A percentile compares a stretch with the other conserved stretches of the same genome.
Evolutionary conservation across 2,888 invertebrate genomes (phyloP).

Genomic region (Acleris laterana): DNA sequence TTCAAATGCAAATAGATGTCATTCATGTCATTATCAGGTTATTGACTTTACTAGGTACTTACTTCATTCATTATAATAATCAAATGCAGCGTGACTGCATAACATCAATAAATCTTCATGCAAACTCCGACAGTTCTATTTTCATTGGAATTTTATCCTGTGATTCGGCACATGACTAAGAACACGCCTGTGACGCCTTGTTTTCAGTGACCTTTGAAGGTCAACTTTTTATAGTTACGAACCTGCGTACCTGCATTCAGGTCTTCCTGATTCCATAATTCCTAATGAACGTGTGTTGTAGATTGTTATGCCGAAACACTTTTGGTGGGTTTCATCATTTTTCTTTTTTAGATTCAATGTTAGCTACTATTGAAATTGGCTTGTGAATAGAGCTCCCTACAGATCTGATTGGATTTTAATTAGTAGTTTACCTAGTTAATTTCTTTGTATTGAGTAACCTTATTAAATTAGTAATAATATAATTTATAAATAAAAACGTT

Average conservation of each 20-base stretch:
- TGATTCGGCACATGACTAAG: slow-evolving; percentile 32
- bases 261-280: too few species aligned
- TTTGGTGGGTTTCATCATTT: neutral
- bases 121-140: slow-evolving; percentile 10
- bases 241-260: too few species aligned
- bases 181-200: slow-evolving; percentile 40
- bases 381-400: too few species aligned
- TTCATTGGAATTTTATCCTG: slow-evolving; percentile 36
- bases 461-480: too few species aligned
- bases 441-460: too few species aligned
- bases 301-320: neutral
- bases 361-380: too few species aligned
- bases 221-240: slow-evolving; percentile 50
- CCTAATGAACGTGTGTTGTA: too few species aligned
- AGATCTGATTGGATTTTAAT: too few species aligned
- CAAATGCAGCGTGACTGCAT: neutral
- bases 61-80: slow-evolving; percentile 9
- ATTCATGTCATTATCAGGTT: neutral
- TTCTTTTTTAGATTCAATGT: neutral
- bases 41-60: slow-evolving; percentile 13
- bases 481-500: too few species aligned
- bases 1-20: neutral
- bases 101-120: too few species aligned
- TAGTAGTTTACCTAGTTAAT: too few species aligned
- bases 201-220: slow-evolving; percentile 71